Evolutionary conservation across 2,888 invertebrate species (phyloP).

Genomic region (Macaria notata): DNA sequence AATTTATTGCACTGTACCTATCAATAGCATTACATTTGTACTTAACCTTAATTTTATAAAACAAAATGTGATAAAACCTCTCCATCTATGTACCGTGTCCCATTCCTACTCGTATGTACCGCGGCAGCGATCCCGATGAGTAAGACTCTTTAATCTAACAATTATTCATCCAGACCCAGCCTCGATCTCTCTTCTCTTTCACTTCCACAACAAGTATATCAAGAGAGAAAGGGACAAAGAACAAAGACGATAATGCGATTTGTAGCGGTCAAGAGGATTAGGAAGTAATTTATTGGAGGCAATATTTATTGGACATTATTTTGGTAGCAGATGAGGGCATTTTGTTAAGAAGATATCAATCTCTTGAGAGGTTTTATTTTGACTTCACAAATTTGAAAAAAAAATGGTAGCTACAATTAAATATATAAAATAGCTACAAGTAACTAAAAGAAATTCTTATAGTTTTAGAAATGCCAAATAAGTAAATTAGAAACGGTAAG

Average conservation of each 20-base stretch:
- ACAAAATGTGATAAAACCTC: slow-evolving; percentile 6
- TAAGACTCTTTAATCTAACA: slow-evolving; percentile 76
- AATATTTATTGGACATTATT: slow-evolving; percentile 18
- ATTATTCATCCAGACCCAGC: slow-evolving; percentile 69
- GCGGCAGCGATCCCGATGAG: slow-evolving; percentile 65
- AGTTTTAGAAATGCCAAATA: too few species aligned
- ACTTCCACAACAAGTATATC: background rate
- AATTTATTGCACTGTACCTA: too few species aligned
- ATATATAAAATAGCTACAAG: too few species aligned
- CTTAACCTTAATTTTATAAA: background rate
- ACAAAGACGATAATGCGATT: slow-evolving; percentile 29
- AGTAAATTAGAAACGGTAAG: too few species aligned
- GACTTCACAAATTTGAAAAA: too few species aligned
- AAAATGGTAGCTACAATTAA: too few species aligned
- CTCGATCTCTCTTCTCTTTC: slow-evolving; percentile 29
- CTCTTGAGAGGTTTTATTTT: too few species aligned
- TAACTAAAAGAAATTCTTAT: too few species aligned
- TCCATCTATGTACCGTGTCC: slow-evolving; percentile 1
- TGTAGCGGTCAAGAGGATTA: slow-evolving; percentile 31
- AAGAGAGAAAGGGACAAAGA: slow-evolving; percentile 17
- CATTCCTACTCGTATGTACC: slow-evolving; percentile 52
- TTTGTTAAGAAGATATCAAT: slow-evolving; percentile 5
- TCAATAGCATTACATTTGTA: too few species aligned
- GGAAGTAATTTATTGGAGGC: slow-evolving; percentile 28
- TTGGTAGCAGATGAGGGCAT: slow-evolving; percentile 2